Evolutionary conservation across 2,888 invertebrate genomes (phyloP), one percentile per base, ranked within the genome.

Genomic region (Caenorhabditis auriculariae): DNA sequence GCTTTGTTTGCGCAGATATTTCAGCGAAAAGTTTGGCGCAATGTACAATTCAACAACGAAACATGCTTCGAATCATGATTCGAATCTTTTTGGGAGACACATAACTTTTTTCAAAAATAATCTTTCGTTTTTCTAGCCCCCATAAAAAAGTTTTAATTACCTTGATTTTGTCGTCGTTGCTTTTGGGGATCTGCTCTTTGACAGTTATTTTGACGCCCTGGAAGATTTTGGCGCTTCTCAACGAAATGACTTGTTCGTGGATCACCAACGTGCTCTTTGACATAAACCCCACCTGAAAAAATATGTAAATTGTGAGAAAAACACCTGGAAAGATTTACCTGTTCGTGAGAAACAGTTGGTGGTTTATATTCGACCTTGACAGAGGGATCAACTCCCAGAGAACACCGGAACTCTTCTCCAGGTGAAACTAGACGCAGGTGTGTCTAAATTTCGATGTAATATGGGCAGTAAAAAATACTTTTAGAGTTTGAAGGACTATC

Each of bases 91-190:
- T 32, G n/a, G n/a, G n/a, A 32, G 9, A 12, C n/a, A 32, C 35
- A 32, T n/a, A 12, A 32, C n/a, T 32, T 9, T 12, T n/a, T 32
- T 32, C 9, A 32, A 32, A 32, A 32, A 32, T 32, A 32, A 32
- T n/a, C 35, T 32, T 23, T 28, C 27, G 17, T 26, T 23, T 19
- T 23, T 24, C 23, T 38, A 38, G 26, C 26, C 48, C 28, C 7
- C 3, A 29, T 23, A 19, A 21, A 45, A 35, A n/a, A n/a, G n/a
- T n/a, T n/a, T n/a, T n/a, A n/a, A 47, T 45, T 32, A 84, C 83
- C 81, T 83, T 83, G 42, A 84, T 82, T 61, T 83, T 83, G 15
- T 84, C 83, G 54, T 84, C 83, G 15, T 73, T 69, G 27, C 81
- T 80, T 27, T 77, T 76, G 4, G 84, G 84, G 38, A 84, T 77